Base-by-base conservation (phyloP, 2,888 invertebrate species). In the Mimas tiliae region DNA sequence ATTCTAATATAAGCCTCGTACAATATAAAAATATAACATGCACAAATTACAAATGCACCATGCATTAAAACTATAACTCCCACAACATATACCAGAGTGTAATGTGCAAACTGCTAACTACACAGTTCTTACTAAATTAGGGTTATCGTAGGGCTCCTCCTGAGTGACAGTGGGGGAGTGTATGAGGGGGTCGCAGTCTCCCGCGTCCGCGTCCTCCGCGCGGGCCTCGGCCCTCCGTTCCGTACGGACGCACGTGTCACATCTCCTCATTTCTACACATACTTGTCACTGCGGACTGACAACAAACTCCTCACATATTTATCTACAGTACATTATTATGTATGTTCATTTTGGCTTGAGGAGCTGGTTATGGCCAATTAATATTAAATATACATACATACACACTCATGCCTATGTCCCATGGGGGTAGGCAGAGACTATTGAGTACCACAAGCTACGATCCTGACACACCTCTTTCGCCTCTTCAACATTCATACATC, bases 211-310 rank as follows among this genome's bases (percentile, higher is more conserved):
- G 62, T 72, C 72, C 58, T 74, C 74, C 50, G 74, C 70, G 65
- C 73, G 80, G 75, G 74, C 74, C 72, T 81, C 81, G 66, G 76
- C 80, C 80, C 82, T 87, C 84, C 86, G 82, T 74, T 90, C 88
- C 69, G 87, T 82, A 79, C 86, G 87, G 72, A 76, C 85, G 85
- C 88, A 88, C 78, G 82, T 85, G 73, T 87, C 86, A 85, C 91
- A 91, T 86, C 86, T 91, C 92, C 89, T 92, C 93, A 93, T 93
- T 83, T 85, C 89, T 91, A 92, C 78, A 88, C 93, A 93, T 92
- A 90, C 88, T 91, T 90, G 48, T 88, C 87, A 88, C 90, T 88
- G 88, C 80, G 85, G 87, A 89, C 89, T 89, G 86, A 79, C 80
- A 86, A 88, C 83, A 82, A 79, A 71, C 84, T 84, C 87, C 87